Evolutionary conservation across 1,140 invertebrate genomes (phyloP), one percentile per base, ranked within the genome.

Genomic region (Zaprionus ornatus): DNA sequence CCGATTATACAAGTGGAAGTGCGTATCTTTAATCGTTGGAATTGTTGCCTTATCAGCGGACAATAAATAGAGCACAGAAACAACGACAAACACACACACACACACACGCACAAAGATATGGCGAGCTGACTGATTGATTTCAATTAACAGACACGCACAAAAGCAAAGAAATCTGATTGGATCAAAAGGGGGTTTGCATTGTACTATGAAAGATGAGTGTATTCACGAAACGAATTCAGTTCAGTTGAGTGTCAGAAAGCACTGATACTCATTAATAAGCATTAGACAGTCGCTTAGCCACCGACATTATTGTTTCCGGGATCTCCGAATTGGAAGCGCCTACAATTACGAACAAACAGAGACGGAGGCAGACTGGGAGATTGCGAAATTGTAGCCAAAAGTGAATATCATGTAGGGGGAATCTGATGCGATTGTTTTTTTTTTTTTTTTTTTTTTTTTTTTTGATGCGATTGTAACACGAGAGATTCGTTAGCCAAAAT

Each of bases 401-500:
- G 13, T 12, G 15, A 61, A 60, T 40, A 52, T 59, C 21, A 61
- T 27, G 40, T 27, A 19, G 9, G 19, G 42, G 42, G 35, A 55
- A 55, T 27, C 25, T 65, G 63, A 42, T 55, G 50, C 61, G 62
- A 72, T 66, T 40, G 52, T 50, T n/a, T n/a, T n/a, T n/a, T n/a
- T n/a, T n/a, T n/a, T n/a, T n/a, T n/a, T n/a, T n/a, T n/a, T n/a
- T n/a, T n/a, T n/a, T n/a, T n/a, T n/a, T n/a, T n/a, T n/a, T n/a
- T n/a, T n/a, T 65, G 63, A 42, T 55, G 50, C 61, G 62, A 72
- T 66, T 40, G 52, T 50, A 50, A 50, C 19, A 23, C 54, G 55
- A 45, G 40, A 45, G n/a, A 40, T 73, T 35, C 62, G 62, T 64
- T 63, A 52, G 68, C 19, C 37, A 17, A 63, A 65, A 65, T 71